Base-by-base conservation (phyloP, 2,888 invertebrate genomes). In the Yponomeuta sedellus region DNA sequence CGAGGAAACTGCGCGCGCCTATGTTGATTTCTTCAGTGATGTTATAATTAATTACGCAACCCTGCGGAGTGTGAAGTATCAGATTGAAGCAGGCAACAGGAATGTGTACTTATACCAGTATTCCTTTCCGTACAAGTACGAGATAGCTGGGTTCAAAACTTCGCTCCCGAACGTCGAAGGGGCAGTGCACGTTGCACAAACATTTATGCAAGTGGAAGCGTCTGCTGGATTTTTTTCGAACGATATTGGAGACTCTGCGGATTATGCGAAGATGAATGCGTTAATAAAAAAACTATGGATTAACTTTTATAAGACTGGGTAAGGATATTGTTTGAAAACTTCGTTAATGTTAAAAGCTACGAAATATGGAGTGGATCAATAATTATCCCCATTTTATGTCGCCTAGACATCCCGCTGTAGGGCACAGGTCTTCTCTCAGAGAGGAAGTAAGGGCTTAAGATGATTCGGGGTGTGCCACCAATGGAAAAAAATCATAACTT, bases 251-350 rank as follows among this genome's bases (percentile, higher is more conserved):
- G 10, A 25, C 6, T 19, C 57, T 8, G 69, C 74, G 5, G 74
- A 77, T 40, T 75, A 70, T 12, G 66, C 65, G 25, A 70, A 73
- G 10, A 73, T 80, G 70, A 78, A 73, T 64, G 64, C 66, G 0
- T 25, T 69, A 2, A 68, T 82, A 57, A 74, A 77, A 52, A 72
- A 78, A 20, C 68, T 83, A 8, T 83, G 82, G 83, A 67, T 70
- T 11, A 82, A 77, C 67, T 83, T 83, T 64, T 74, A 79, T 4
- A 73, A 61, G 64, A 75, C 73, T 5, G 78, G 79, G 80, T 81
- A 69, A 74, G 75, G n/a, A n/a, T n/a, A n/a, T n/a, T n/a, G n/a
- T n/a, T n/a, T n/a, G n/a, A n/a, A n/a, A n/a, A n/a, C n/a, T n/a
- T n/a, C n/a, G n/a, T n/a, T n/a, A n/a, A n/a, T n/a, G n/a, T n/a